Percentiles rank a stretch among this genome's conserved stretches.
These are phyloP conservation scores for Enteromius paludinosus DNA, from an alignment of 2,797 vertebrate species.

Conservation along the genomic window DNA sequence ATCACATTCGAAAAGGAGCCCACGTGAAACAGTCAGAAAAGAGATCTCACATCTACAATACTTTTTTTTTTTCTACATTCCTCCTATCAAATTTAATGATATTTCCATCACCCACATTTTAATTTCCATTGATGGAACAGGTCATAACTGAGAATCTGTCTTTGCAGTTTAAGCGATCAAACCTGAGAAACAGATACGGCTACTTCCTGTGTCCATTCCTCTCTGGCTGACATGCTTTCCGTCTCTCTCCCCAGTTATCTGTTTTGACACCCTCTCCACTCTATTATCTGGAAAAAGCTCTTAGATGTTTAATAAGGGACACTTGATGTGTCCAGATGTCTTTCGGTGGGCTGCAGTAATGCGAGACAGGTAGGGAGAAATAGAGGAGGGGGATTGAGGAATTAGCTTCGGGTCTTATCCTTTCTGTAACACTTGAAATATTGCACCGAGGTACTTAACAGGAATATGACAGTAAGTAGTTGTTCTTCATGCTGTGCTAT, in stretches of 20 bases:
- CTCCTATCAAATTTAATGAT: conserved; percentile 34
- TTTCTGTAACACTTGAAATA: conserved; percentile 25
- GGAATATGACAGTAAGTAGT: conserved; percentile 36
- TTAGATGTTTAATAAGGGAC: conserved; percentile 57
- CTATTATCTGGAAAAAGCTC: conserved; percentile 56
- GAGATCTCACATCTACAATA: conserved; percentile 10
- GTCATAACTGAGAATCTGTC: conserved; percentile 27
- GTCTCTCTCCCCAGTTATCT: conserved; percentile 50
- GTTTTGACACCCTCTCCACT: conserved; percentile 56
- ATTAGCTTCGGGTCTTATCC: conserved; percentile 20
- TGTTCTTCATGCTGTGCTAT: conserved; percentile 28
- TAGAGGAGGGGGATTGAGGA: conserved; percentile 19
- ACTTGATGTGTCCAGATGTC: conserved; percentile 55
- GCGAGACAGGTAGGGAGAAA: conserved; percentile 30
- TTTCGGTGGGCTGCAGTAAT: conserved; percentile 18
- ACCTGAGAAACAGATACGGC: conserved; percentile 30
- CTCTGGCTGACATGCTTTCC: conserved; percentile 38
- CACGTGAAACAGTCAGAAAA: conserved; percentile 22
- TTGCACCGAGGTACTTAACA: conserved; percentile 23
- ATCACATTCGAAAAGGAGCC: conserved; percentile 25
- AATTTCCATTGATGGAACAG: conserved; percentile 52
- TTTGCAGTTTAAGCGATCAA: conserved; percentile 42
- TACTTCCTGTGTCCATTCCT: conserved; percentile 33
- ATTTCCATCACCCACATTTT: conserved; percentile 50
- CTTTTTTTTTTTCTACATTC: neutral